phyloP scores from a whole-genome alignment of 2,797 vertebrate genomes.

The Sciurus carolinensis region DNA sequence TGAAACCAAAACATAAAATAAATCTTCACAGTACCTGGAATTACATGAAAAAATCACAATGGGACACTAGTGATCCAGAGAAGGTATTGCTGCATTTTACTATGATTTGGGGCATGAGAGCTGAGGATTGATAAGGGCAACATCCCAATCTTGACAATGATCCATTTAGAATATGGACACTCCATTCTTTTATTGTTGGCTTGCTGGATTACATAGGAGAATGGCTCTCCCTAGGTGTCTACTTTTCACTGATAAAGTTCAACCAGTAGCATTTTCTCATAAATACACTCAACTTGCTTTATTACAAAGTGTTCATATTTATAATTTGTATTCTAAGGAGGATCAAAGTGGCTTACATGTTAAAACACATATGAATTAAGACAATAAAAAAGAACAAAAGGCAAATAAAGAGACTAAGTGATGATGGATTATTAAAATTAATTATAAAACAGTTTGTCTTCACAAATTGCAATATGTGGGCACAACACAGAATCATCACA shows the following conservation, averaged over 20 bases:
- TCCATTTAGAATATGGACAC: neutral
- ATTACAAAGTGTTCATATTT: constrained; percentile 16
- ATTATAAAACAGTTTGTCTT: constrained; percentile 64
- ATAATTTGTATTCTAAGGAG: constrained; percentile 50
- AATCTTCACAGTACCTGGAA: neutral
- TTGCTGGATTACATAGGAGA: neutral
- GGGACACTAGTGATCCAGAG: neutral
- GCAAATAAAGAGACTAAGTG: neutral
- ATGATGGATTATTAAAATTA: constrained; percentile 59
- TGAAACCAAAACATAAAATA: neutral
- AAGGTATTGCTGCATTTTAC: neutral
- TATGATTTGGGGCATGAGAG: neutral
- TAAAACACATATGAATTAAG: constrained; percentile 56
- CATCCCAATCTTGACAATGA: neutral
- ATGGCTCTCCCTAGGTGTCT: neutral
- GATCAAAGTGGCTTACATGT: constrained; percentile 28
- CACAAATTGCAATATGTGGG: constrained; percentile 7
- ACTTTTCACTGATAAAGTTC: constrained; percentile 2
- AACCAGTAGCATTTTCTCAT: neutral
- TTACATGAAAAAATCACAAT: neutral
- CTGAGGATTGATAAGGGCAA: neutral
- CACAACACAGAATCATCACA: neutral
- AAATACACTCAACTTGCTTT: constrained; percentile 17
- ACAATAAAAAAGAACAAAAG: constrained; percentile 55
- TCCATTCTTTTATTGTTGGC: neutral